A percentile compares a stretch with the other conserved stretches of the same genome.
phyloP scores from a whole-genome alignment of 1,140 invertebrate genomes.

The Cheumatopsyche charites region DNA sequence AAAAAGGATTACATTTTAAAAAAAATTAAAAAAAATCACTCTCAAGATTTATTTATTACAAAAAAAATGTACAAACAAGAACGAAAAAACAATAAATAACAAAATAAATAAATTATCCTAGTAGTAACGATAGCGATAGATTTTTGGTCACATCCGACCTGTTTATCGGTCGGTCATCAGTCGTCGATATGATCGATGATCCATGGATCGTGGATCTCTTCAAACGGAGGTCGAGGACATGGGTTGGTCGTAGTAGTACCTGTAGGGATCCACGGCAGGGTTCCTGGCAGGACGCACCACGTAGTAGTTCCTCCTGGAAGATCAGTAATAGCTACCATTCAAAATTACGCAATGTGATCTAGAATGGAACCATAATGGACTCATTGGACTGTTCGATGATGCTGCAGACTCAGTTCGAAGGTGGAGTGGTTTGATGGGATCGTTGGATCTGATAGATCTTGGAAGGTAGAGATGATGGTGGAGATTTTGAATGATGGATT shows the following conservation, averaged over 20 bases:
- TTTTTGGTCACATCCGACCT: constrained; percentile 27
- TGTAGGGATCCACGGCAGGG: constrained; percentile 60
- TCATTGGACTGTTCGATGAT: too few species aligned
- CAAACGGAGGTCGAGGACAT: constrained; percentile 57
- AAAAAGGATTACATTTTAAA: background rate
- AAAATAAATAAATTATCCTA: constrained; percentile 49
- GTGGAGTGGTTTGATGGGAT: background rate
- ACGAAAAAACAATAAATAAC: constrained; percentile 38
- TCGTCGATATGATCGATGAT: constrained; percentile 44
- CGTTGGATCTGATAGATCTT: background rate
- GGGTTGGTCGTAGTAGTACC: constrained; percentile 61
- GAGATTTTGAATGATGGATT: background rate
- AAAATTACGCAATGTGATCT: constrained; percentile 7
- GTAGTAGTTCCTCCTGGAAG: constrained; percentile 65
- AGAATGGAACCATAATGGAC: too few species aligned
- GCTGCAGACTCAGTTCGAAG: background rate
- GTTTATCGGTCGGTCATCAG: constrained; percentile 40
- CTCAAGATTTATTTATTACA: constrained; percentile 26
- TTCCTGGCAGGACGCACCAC: constrained; percentile 62
- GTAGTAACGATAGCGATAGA: constrained; percentile 30
- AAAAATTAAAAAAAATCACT: background rate
- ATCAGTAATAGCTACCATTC: constrained; percentile 8
- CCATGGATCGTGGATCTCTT: constrained; percentile 21
- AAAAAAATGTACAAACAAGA: constrained; percentile 46
- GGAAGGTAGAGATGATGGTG: too few species aligned